A percentile compares a stretch with the other conserved stretches of the same genome.
Conservation (phyloP, 2,888 invertebrate species). For the Beris chalybata region DNA sequence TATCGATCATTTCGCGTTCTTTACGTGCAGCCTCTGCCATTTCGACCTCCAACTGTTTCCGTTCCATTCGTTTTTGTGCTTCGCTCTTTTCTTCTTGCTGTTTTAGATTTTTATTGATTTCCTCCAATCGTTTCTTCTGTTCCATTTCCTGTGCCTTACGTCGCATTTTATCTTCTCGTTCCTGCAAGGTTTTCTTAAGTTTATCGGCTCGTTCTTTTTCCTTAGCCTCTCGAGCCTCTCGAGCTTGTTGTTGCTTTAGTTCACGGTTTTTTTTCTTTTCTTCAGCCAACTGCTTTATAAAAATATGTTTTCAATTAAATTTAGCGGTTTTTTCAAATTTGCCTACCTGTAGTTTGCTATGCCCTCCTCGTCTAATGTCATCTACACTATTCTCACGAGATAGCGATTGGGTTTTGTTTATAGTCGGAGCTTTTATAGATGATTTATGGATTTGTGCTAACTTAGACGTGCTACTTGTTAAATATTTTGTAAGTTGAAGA, state of each 20-base stretch:
- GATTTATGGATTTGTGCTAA: slow-evolving; percentile 42
- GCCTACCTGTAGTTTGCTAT: slow-evolving; percentile 42
- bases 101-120: slow-evolving; percentile 46
- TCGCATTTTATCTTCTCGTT: slow-evolving; percentile 52
- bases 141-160: slow-evolving; percentile 48
- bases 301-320: background rate
- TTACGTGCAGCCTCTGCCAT: slow-evolving; percentile 45
- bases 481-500: slow-evolving; percentile 45
- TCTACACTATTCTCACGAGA: slow-evolving; percentile 52
- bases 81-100: slow-evolving; percentile 30
- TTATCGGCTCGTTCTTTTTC: slow-evolving; percentile 54
- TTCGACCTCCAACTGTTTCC: slow-evolving; percentile 35
- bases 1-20: slow-evolving; percentile 48
- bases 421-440: slow-evolving; percentile 21
- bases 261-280: slow-evolving; percentile 54
- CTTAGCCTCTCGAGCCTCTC: slow-evolving; percentile 54
- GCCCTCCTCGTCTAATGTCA: slow-evolving; percentile 49
- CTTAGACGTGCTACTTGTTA: slow-evolving; percentile 50
- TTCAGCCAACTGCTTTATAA: slow-evolving; percentile 46
- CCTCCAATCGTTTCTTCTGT: slow-evolving; percentile 50
- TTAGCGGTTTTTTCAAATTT: background rate
- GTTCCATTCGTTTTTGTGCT: slow-evolving; percentile 39
- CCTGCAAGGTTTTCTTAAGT: slow-evolving; percentile 49
- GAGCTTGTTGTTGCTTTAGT: slow-evolving; percentile 51
- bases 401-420: slow-evolving; percentile 44